Conservation (phyloP, 1,140 invertebrate species). For the Trypoxylus dichotomus region DNA sequence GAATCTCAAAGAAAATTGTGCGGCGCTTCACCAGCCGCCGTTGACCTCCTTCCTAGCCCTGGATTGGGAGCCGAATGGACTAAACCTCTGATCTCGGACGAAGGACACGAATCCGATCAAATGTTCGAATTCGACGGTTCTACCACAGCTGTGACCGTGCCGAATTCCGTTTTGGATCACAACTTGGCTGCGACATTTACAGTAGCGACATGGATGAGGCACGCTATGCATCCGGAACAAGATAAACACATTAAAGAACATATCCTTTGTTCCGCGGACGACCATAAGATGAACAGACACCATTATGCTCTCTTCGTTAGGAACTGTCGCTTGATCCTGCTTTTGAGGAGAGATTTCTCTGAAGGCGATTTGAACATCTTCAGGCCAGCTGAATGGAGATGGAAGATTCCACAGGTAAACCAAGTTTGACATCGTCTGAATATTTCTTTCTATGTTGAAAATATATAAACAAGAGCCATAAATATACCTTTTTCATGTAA, state of each 20-base stretch:
- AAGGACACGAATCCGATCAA: slow-evolving; percentile 85
- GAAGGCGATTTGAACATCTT: slow-evolving; percentile 94
- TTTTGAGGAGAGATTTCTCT: slow-evolving; percentile 89
- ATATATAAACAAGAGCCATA: no score
- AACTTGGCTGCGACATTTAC: slow-evolving; percentile 80
- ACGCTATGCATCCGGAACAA: slow-evolving; percentile 66
- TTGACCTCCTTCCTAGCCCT: slow-evolving; percentile 87
- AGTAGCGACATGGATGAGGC: slow-evolving; percentile 91
- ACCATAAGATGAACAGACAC: slow-evolving; percentile 98
- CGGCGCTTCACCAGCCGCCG: slow-evolving; percentile 65
- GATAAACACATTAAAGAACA: slow-evolving; percentile 94
- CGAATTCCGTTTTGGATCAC: slow-evolving; percentile 73
- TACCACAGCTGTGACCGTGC: slow-evolving; percentile 83
- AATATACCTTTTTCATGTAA: no score
- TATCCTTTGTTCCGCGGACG: slow-evolving; percentile 93
- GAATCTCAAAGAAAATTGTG: slow-evolving; percentile 88
- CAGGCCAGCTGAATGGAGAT: slow-evolving; percentile 96
- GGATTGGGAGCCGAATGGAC: slow-evolving; percentile 83
- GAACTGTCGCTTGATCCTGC: slow-evolving; percentile 92
- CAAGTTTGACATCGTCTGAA: no score
- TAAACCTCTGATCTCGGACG: slow-evolving; percentile 82
- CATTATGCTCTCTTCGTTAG: slow-evolving; percentile 96
- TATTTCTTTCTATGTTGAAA: no score
- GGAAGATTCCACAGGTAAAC: slow-evolving; percentile 79
- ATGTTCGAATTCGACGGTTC: slow-evolving; percentile 93